Evolutionary conservation across 2,888 invertebrate species (phyloP), one percentile per base, ranked within the genome.

Genomic region (Eupeodes luniger): DNA sequence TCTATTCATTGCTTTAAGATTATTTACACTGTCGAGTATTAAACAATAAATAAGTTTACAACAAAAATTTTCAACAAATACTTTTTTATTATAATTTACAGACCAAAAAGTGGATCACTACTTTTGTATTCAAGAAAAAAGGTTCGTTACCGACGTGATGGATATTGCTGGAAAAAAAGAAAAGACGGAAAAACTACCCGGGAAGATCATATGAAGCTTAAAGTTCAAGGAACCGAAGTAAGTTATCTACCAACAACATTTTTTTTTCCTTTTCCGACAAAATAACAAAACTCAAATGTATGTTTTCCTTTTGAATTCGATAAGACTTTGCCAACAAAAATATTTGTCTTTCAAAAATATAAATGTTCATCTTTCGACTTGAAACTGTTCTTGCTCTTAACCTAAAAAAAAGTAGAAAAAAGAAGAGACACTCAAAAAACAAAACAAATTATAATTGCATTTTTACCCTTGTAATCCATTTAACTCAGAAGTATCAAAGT

Each of bases 121-220:
- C 95, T 99, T 93, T 95, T 99, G 90, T 99, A 99, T 95, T 98
- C 98, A 93, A 95, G 99, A 82, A 99, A 99, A 95, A 98, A 98
- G 93, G 98, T 97, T 90, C 96, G 98, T 78, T 99, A 99, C 95
- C 96, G 99, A 93, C 95, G 98, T 85, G 99, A 99, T 93, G 99
- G 99, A 34, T 99, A 99, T 94, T 98, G 98, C 94, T 99, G 99
- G 99, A 99, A 99, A 95, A 99, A 99, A 92, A 95, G 99, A 90
- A 98, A 98, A 94, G 99, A 99, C 93, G 99, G 99, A 34, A 99
- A 99, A 94, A 98, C 99, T 89, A 99, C 99, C 81, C 95, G 99
- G 91, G 99, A 99, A 94, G 99, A 99, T 95, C 99, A 99, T 94
- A 99, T 99, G 99, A 99, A 99, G 94, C 95, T 99, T 90, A 99